Evolutionary conservation across 2,113 vertebrate genomes (phyloP), one percentile per base, ranked within the genome.

Genomic region (Megaceryle torquata): DNA sequence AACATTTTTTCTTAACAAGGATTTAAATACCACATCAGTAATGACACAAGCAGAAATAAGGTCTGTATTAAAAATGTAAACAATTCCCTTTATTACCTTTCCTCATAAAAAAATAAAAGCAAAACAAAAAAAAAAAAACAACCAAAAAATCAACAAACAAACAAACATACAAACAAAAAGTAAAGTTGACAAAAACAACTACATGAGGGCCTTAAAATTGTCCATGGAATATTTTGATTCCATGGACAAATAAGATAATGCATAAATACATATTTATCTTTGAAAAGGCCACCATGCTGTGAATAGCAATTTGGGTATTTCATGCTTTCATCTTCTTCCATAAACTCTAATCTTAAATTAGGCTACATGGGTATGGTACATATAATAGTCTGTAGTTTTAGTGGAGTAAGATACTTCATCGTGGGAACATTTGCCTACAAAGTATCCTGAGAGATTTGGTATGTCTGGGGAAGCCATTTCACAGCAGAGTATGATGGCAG

Each of bases 181-280:
- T 37, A 7, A 41, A 9, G 5, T 31, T 54, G n/a, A 69, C 35
- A 89, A 68, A 91, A 86, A 24, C 33, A 81, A 69, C 91, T 85
- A 57, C n/a, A 65, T 57, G 18, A 79, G 12, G 35, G 35, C 41
- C 33, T 91, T 84, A 64, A 85, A 91, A 95, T 65, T 82, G 35
- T 89, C 74, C 21, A 79, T 82, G 6, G 41, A 87, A 61, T 92
- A 85, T 91, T 92, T 93, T 84, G 39, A 82, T 91, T 91, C 37
- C n/a, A 72, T 67, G 50, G 78, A 89, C 61, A 94, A 89, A 82
- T 72, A 92, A 82, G 13, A 46, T 29, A 94, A 82, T 61, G 44
- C 26, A 69, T 79, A 88, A 95, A 79, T 69, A 93, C 85, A 91
- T 85, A 96, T 76, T 92, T 95, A 48, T 39, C 24, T 59, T 76